Evolutionary conservation across 2,888 invertebrate species (phyloP).

Genomic region (Tyria jacobaeae): DNA sequence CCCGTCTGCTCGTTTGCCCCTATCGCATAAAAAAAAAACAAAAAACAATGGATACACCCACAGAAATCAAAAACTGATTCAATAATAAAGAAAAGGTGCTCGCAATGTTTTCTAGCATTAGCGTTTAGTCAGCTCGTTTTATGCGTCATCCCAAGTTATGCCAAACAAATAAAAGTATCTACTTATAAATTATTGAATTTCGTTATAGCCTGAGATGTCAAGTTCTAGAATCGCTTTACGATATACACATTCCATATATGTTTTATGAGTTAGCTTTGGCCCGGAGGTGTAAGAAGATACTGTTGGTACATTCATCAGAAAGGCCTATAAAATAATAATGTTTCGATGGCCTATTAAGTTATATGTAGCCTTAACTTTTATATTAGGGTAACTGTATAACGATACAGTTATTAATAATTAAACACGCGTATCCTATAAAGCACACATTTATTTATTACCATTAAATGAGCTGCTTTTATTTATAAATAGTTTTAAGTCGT

Average conservation of each 20-base stretch:
- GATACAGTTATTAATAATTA: neutral
- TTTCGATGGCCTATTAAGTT: conserved; percentile 13
- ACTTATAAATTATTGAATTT: neutral
- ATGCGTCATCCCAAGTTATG: no score
- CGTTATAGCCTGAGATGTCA: neutral
- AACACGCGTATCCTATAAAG: conserved; percentile 6
- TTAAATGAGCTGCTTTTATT: neutral
- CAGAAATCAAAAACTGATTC: no score
- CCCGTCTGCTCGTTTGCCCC: no score
- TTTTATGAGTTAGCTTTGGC: conserved; percentile 14
- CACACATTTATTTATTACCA: neutral
- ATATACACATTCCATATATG: neutral
- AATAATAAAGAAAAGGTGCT: neutral
- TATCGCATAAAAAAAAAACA: no score
- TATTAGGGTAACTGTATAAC: conserved; percentile 22
- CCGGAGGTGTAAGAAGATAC: conserved; percentile 20
- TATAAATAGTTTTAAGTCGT: neutral
- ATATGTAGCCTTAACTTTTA: conserved; percentile 12
- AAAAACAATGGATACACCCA: no score
- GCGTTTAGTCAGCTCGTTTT: no score
- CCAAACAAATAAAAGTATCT: neutral
- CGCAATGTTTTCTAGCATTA: no score
- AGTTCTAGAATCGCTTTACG: neutral
- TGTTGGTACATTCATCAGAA: conserved; percentile 29
- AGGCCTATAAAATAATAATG: conserved; percentile 19